Evolutionary conservation across 2,797 vertebrate species (phyloP).

Genomic region (Anguilla marmorata): DNA sequence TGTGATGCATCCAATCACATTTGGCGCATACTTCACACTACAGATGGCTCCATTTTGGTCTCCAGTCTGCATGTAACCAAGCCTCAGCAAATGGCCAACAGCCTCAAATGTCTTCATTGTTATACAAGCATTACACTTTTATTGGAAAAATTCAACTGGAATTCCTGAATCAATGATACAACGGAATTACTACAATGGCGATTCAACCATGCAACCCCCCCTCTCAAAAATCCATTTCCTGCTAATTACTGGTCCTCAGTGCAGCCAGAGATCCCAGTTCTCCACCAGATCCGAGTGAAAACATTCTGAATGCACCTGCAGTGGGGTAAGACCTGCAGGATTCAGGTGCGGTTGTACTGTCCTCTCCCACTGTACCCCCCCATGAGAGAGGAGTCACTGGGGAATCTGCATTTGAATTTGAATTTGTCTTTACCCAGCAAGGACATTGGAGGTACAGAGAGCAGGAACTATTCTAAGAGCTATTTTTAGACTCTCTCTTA

Average conservation of each 20-base stretch:
- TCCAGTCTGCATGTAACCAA: not conserved
- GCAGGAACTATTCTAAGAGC: slow-evolving; percentile 14
- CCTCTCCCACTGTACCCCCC: not conserved
- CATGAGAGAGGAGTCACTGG: slow-evolving; percentile 13
- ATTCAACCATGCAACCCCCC: not conserved
- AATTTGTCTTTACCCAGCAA: slow-evolving; percentile 23
- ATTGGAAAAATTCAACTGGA: not conserved
- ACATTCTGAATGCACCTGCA: not conserved
- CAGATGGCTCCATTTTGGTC: not conserved
- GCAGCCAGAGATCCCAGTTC: not conserved
- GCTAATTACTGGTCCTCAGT: not conserved
- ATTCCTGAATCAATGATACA: slow-evolving; percentile 8
- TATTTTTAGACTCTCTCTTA: slow-evolving; percentile 37
- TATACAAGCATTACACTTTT: not conserved
- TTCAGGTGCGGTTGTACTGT: not conserved
- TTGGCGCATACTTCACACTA: not conserved
- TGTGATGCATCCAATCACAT: not conserved
- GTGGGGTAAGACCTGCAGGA: not conserved
- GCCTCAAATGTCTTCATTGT: not conserved
- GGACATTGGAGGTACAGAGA: slow-evolving; percentile 19
- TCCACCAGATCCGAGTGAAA: not conserved
- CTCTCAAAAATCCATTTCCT: not conserved
- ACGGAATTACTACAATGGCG: not conserved
- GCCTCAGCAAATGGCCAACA: not conserved
- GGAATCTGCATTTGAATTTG: slow-evolving; percentile 8